A percentile compares a stretch with the other conserved stretches of the same genome.
Conservation (phyloP, 2,888 invertebrate genomes). For the Agapostemon virescens region DNA sequence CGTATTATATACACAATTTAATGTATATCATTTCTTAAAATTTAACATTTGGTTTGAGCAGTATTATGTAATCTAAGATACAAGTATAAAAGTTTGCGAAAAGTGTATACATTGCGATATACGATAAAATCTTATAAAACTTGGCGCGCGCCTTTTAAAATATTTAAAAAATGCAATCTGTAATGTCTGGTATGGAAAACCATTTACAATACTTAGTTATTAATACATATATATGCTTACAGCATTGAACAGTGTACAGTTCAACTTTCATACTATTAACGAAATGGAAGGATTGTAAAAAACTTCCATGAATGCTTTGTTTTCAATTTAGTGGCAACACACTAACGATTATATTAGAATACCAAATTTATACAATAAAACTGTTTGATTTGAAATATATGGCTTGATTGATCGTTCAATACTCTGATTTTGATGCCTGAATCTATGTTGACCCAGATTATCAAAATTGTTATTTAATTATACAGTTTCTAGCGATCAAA, state of each 20-base stretch:
- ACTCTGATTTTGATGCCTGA: too few species aligned
- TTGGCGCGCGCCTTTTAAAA: slow-evolving; percentile 29
- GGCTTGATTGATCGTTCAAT: slow-evolving; percentile 13
- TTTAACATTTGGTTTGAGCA: slow-evolving; percentile 57
- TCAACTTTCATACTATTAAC: slow-evolving; percentile 20
- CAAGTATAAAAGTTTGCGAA: slow-evolving; percentile 50
- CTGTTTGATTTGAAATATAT: slow-evolving; percentile 37
- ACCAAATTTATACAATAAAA: slow-evolving; percentile 19
- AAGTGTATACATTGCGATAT: slow-evolving; percentile 45
- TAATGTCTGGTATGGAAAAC: slow-evolving; percentile 38
- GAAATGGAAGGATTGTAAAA: slow-evolving; percentile 1
- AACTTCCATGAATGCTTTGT: not conserved
- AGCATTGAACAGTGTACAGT: slow-evolving; percentile 18
- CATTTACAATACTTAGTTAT: slow-evolving; percentile 49
- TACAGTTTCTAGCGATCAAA: too few species aligned
- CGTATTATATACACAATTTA: slow-evolving; percentile 32
- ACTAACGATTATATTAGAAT: slow-evolving; percentile 24
- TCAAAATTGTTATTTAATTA: too few species aligned
- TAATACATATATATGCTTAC: slow-evolving; percentile 36
- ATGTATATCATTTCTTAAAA: slow-evolving; percentile 47
- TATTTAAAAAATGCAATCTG: slow-evolving; percentile 47
- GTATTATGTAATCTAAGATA: slow-evolving; percentile 37
- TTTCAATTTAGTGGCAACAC: slow-evolving; percentile 8
- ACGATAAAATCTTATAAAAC: slow-evolving; percentile 55
- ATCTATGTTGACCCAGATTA: too few species aligned